Base-by-base conservation (phyloP, 1,140 invertebrate genomes). In the Octopus bimaculoides region DNA sequence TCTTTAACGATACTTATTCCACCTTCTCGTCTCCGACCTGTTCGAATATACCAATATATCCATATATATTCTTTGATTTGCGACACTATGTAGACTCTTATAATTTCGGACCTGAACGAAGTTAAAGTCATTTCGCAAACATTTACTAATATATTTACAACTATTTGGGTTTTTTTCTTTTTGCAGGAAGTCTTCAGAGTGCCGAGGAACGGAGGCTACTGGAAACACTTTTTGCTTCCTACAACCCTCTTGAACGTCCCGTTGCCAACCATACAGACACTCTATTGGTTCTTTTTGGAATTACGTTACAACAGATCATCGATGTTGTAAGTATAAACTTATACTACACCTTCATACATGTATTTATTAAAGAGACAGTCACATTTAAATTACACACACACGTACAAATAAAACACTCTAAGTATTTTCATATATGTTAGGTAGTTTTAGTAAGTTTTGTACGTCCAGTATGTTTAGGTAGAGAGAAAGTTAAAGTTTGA, bases 251-350 rank as follows among this genome's bases (percentile, higher is more conserved):
- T 9, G 88, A 99, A 92, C 92, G 98, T 89, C 98, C 98, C 78
- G 97, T 99, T 87, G 94, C 94, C 88, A 98, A 99, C 92, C 97
- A 98, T 93, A 96, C 95, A 86, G 95, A 98, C 88, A 95, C 97
- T 86, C 94, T 99, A 86, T 93, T 95, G 91, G 95, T 99, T 91
- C 96, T 94, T 91, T 98, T 99, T 92, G 97, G 97, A 89, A 94
- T 99, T 90, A 98, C 96, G 87, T 94, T 99, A 89, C 98, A 98
- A 94, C 98, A 99, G 93, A 98, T 99, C 91, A 99, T 99, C 91
- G 98, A 99, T 92, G 97, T 99, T 94, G 98, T 99, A 93, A 94
- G 95, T 88, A 54, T 4, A 10, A 20, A 71, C 26, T 53, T 17
- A 41, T 69, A 71, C 52, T n/a, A 9, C 41, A 78, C 17, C 56